These are phyloP conservation scores for Ellobius talpinus DNA, from an alignment of 2,113 vertebrate species.

Conservation along the genomic window DNA sequence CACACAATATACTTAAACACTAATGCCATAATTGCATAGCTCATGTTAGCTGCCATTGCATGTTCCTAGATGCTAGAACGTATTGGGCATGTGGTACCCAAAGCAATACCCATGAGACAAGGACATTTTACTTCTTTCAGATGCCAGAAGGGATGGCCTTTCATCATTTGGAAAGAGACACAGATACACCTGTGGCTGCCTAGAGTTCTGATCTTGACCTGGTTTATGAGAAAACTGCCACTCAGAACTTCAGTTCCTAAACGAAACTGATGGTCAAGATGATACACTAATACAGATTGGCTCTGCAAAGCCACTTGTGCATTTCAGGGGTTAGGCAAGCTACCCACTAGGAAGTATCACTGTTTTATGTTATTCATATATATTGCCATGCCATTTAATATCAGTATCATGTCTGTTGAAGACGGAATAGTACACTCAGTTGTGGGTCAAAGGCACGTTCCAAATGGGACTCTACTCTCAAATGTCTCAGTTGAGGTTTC, in stretches of 20 bases:
- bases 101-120: constrained; percentile 64
- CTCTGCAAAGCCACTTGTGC: constrained; percentile 33
- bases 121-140: constrained; percentile 59
- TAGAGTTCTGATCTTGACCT: constrained; percentile 51
- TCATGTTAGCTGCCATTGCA: constrained; percentile 72
- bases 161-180: constrained; percentile 53
- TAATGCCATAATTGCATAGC: constrained; percentile 64
- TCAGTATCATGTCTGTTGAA: not conserved
- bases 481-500: constrained; percentile 11
- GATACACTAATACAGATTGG: not conserved
- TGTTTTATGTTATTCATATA: constrained; percentile 30
- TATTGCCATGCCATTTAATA: not conserved
- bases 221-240: constrained; percentile 4
- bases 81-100: constrained; percentile 69
- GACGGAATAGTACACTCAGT: not conserved
- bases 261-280: constrained; percentile 14
- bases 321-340: constrained; percentile 16
- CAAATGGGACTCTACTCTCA: constrained; percentile 31
- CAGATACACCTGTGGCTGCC: constrained; percentile 42
- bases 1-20: constrained; percentile 73
- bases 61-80: constrained; percentile 80
- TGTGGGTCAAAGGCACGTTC: not conserved
- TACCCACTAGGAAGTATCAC: not conserved
- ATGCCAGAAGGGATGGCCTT: constrained; percentile 58
- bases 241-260: not conserved